Percentiles rank a stretch among this genome's conserved stretches.
Evolutionary conservation across 2,113 vertebrate genomes (phyloP).

Genomic region (Phycodurus eques): DNA sequence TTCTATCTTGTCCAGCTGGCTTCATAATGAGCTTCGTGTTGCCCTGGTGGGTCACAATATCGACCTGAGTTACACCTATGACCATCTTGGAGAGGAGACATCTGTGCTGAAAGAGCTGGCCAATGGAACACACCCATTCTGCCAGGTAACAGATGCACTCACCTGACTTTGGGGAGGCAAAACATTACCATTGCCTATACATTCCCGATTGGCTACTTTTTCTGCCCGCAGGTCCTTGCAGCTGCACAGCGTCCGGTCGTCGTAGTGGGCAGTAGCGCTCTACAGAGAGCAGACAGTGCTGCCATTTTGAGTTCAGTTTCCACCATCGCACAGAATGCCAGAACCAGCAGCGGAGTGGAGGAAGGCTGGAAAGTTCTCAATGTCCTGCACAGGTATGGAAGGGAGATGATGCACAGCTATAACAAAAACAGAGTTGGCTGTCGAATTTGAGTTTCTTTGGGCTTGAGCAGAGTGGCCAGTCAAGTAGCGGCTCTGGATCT

Average conservation of each 20-base stretch:
- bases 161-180: neutral
- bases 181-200: neutral
- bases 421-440: neutral
- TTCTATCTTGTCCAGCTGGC: constrained; percentile 78
- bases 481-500: constrained; percentile 96
- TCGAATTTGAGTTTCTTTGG: neutral
- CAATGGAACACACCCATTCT: constrained; percentile 84
- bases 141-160: constrained; percentile 72
- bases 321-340: constrained; percentile 83
- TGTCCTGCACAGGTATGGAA: constrained; percentile 88
- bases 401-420: neutral
- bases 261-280: constrained; percentile 86
- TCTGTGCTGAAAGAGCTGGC: constrained; percentile 85
- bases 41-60: constrained; percentile 85
- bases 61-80: constrained; percentile 88
- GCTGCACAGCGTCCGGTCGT: constrained; percentile 87
- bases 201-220: fast-evolving
- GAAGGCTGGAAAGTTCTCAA: constrained; percentile 94
- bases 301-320: constrained; percentile 85
- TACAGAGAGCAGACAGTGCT: constrained; percentile 87
- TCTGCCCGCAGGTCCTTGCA: constrained; percentile 73
- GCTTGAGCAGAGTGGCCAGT: constrained; percentile 85
- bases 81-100: constrained; percentile 90
- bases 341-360: constrained; percentile 77
- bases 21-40: constrained; percentile 93